Percentiles rank a stretch among this genome's conserved stretches.
These are phyloP conservation scores for Thamnophis sirtalis DNA, from an alignment of 2,113 vertebrate genomes.

Conservation along the genomic window DNA sequence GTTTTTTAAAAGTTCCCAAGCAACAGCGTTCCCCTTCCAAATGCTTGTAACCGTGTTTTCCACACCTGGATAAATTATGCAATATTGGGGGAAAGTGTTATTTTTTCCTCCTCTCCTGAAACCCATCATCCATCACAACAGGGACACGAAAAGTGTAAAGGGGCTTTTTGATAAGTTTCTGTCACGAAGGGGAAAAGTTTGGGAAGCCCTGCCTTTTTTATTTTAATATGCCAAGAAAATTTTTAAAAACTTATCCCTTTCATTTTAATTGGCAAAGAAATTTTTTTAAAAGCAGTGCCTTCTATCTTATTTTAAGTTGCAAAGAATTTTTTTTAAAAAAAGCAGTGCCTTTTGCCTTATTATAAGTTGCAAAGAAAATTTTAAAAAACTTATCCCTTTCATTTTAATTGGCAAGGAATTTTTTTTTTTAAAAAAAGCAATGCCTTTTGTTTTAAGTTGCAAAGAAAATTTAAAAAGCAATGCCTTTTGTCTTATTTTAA, in stretches of 20 bases:
- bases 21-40: neutral
- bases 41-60: neutral
- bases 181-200: neutral
- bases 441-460: too few relatives aligned
- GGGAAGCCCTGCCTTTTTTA: too few relatives aligned
- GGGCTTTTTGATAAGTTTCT: neutral
- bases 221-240: too few relatives aligned
- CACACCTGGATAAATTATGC: neutral
- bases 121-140: neutral
- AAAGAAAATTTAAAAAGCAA: too few relatives aligned
- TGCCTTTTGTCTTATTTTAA: too few relatives aligned
- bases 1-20: neutral
- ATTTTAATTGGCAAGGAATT: accelerated
- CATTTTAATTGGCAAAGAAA: accelerated
- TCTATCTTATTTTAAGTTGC: neutral
- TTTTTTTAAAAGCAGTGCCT: neutral
- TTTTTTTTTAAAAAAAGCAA: neutral
- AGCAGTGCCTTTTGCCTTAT: neutral
- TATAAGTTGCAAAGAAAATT: neutral
- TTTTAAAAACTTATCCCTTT: too few relatives aligned
- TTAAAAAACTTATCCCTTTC: neutral
- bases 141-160: neutral
- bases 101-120: neutral
- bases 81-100: neutral
- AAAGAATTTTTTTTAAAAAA: neutral